Evolutionary conservation across 2,888 invertebrate species (phyloP).

Genomic region (Brenthis hecate): DNA sequence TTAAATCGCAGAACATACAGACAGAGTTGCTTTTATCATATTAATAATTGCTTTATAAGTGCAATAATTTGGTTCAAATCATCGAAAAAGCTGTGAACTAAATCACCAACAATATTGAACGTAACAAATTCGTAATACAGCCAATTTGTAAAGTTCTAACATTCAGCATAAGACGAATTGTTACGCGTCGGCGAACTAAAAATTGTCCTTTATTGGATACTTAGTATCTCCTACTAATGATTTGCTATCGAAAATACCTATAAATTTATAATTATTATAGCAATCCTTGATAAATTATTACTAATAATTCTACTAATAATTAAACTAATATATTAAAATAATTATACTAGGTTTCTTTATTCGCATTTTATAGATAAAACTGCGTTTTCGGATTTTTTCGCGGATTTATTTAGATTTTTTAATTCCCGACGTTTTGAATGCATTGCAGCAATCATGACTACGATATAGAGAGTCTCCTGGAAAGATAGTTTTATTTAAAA

Average conservation of each 20-base stretch:
- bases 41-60: constrained; percentile 12
- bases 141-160: constrained; percentile 17
- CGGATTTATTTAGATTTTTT: too few relatives aligned
- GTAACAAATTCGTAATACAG: constrained; percentile 21
- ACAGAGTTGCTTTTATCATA: constrained; percentile 9
- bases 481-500: too few relatives aligned
- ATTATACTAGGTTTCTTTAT: too few relatives aligned
- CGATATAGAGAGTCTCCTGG: too few relatives aligned
- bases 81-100: constrained; percentile 18
- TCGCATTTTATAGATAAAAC: too few relatives aligned
- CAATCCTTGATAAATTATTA: too few relatives aligned
- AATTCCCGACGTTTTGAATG: too few relatives aligned
- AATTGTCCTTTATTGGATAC: constrained; percentile 54
- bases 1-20: not conserved
- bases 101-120: constrained; percentile 22
- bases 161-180: constrained; percentile 32
- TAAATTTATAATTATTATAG: too few relatives aligned
- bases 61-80: constrained; percentile 20
- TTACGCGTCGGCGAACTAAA: constrained; percentile 46
- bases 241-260: not conserved
- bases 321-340: too few relatives aligned
- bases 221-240: not conserved
- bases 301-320: too few relatives aligned
- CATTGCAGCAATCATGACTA: too few relatives aligned
- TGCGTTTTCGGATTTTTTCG: too few relatives aligned